Percentiles rank a stretch among this genome's conserved stretches.
These are phyloP conservation scores for Sorex araneus DNA, from an alignment of 2,113 vertebrate genomes.

Conservation along the genomic window DNA sequence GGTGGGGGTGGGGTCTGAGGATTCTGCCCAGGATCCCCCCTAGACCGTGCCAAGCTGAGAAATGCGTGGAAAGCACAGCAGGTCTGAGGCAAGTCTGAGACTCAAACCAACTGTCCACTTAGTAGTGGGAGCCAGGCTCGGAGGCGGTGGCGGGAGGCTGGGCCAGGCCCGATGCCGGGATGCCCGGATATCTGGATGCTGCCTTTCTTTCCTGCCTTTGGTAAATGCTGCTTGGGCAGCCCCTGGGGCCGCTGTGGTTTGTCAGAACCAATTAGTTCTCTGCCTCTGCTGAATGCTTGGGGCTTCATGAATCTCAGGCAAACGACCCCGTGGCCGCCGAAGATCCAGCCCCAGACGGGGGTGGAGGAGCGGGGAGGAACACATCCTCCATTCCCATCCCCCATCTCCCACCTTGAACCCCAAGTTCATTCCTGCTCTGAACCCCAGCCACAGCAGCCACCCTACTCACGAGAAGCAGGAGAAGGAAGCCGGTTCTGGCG, in stretches of 20 bases:
- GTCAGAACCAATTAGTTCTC: slow-evolving; percentile 91
- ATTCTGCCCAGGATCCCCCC: neutral
- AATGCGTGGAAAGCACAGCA: neutral
- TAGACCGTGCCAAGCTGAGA: neutral
- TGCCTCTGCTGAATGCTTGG: slow-evolving; percentile 86
- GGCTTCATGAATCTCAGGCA: slow-evolving; percentile 81
- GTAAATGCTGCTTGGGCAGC: slow-evolving; percentile 83
- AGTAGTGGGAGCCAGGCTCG: neutral
- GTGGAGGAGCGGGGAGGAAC: neutral
- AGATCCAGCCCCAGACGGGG: neutral
- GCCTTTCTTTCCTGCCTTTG: slow-evolving; percentile 79
- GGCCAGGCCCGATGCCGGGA: slow-evolving; percentile 17
- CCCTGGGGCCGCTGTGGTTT: slow-evolving; percentile 88
- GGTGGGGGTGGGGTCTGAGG: neutral
- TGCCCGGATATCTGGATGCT: too few relatives aligned
- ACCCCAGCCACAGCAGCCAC: neutral
- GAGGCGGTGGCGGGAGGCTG: slow-evolving; percentile 76
- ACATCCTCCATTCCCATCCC: slow-evolving; percentile 46
- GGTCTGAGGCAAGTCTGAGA: too few relatives aligned
- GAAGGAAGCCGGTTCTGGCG: neutral
- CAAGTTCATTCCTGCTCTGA: neutral
- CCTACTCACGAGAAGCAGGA: neutral
- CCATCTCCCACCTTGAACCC: neutral
- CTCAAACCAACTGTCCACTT: neutral
- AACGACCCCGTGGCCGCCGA: slow-evolving; percentile 69